Evolutionary conservation across 1,140 invertebrate genomes (phyloP), one percentile per base, ranked within the genome.

Genomic region (Zophobas morio): DNA sequence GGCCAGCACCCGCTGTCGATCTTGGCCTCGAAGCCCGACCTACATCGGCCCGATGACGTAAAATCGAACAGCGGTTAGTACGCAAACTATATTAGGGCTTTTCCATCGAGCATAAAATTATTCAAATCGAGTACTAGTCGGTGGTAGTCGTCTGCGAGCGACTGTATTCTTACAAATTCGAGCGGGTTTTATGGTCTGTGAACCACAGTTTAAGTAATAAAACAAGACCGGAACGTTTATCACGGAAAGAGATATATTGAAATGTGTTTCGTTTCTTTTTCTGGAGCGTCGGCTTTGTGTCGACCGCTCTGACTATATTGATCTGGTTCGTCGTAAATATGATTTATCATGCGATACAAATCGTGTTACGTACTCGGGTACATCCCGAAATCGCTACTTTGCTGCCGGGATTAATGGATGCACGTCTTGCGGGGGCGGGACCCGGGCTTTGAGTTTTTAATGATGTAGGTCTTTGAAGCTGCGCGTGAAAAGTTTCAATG

Each of bases 1-100:
- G 90, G 89, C 1, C 90, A 91, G 66, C 93, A 94, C 86, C 93
- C 93, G 0, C 88, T 95, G 0, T 89, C 88, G 6, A 92, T 92
- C 88, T 83, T 92, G 47, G 89, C 89, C 32, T 89, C 91, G 80
- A 94, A 94, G 81, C 92, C 93, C n/a, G 93, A 94, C 77, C 87
- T 93, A 20, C 92, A 94, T 84, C 87, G 93, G 70, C 86, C 87
- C 0, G 91, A 92, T 46, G 91, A 92, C 70, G 86, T 90, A 34
- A 92, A 93, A 83, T 88, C 90, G 6, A 91, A 90, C 81, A 93
- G 92, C 86, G 93, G 92, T 93, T 87, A 89, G 89, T 88, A 74
- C n/a, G 3, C 42, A 3, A 3, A 46, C 42, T 46, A 8, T 73
- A 39, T 37, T 54, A 73, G 56, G 32, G 32, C 32, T 6, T n/a